Evolutionary conservation across 2,113 vertebrate genomes (phyloP).

Genomic region (Centropus unirufus): DNA sequence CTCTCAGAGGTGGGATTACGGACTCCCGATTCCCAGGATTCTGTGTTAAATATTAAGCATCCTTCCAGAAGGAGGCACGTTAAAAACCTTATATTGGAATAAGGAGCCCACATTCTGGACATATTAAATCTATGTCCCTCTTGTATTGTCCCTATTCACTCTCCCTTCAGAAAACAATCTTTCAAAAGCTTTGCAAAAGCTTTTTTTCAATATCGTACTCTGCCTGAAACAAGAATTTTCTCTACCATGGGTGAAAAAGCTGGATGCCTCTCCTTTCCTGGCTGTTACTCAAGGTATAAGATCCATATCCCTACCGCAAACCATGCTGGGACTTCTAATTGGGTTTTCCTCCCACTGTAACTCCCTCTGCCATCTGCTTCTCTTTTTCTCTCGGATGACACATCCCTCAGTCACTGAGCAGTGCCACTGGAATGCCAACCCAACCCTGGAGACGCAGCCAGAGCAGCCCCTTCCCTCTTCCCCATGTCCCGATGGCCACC

Average conservation of each 20-base stretch:
- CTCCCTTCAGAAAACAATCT: neutral
- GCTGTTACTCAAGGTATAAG: constrained; percentile 63
- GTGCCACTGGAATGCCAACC: constrained; percentile 22
- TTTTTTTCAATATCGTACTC: neutral
- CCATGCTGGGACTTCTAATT: constrained; percentile 72
- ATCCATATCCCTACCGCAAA: constrained; percentile 67
- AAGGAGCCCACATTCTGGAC: neutral
- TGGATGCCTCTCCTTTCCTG: constrained; percentile 53
- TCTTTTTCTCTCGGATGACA: constrained; percentile 50
- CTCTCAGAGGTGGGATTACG: neutral
- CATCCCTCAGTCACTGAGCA: constrained; percentile 65
- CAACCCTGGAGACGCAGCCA: neutral
- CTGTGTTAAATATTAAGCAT: neutral
- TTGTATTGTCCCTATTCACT: neutral
- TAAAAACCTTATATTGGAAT: neutral
- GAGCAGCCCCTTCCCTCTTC: neutral
- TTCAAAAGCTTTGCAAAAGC: neutral
- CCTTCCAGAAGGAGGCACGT: neutral
- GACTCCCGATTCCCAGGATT: neutral
- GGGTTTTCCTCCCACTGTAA: constrained; percentile 75
- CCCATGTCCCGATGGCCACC: neutral
- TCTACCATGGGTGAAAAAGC: constrained; percentile 38
- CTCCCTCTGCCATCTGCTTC: constrained; percentile 73
- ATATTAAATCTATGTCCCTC: neutral
- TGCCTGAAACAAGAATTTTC: constrained; percentile 30